Evolutionary conservation across 2,888 invertebrate genomes (phyloP), one percentile per base, ranked within the genome.

Genomic region (Cacoxenus indagator): DNA sequence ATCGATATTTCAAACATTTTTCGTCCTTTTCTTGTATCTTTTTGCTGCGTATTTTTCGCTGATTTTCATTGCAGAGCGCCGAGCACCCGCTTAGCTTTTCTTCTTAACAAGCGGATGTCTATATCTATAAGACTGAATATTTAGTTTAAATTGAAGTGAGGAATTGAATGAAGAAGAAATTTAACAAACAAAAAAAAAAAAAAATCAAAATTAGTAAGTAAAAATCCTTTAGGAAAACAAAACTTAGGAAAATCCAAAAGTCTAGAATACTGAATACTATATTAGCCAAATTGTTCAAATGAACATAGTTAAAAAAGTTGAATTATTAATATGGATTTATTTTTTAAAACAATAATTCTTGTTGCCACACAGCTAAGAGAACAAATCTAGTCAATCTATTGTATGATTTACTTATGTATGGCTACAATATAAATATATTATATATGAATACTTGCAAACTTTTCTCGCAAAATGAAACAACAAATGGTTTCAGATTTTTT

Each of bases 91-190:
- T 51, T 22, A 85, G 78, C 78, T 83, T 86, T 83, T 86, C 87
- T 86, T 88, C 87, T 86, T 88, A 88, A 88, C 87, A 86, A 86
- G 81, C 84, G 86, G 87, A 86, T 81, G 79, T 85, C 85, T 86
- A 81, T 84, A 85, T 85, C 82, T 78, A 86, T 81, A 87, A 87
- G 87, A 87, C 87, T 87, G 87, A 87, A 85, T 84, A 86, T 81
- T 84, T 87, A 86, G 85, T 87, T 84, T 87, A 84, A 83, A 69
- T 69, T 73, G 74, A 71, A 74, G 74, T 70, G 61, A 69, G 37
- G 57, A 59, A 70, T 17, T 4, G 69, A 67, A 51, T 31, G 14
- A 6, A 51, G 73, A 26, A 67, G 68, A 76, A 69, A 65, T 45
- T 46, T 67, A 55, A 69, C 19, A 73, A 75, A 73, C 65, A 68